A percentile compares a stretch with the other conserved stretches of the same genome.
Evolutionary conservation across 2,888 invertebrate genomes (phyloP).

Genomic region (Drosophila birchii): DNA sequence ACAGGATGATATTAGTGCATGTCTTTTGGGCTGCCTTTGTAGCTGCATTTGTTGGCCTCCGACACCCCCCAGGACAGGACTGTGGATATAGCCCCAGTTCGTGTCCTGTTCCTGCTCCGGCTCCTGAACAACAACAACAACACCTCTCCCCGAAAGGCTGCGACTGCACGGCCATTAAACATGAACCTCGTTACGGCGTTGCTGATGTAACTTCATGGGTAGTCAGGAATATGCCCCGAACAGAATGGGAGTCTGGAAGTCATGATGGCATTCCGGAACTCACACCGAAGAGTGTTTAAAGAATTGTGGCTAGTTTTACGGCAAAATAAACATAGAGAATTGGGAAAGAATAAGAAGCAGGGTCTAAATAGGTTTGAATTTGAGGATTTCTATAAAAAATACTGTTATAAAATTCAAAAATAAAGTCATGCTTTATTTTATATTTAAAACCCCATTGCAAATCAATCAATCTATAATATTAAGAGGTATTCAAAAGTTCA

Average conservation of each 20-base stretch:
- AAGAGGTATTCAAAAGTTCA: constrained; percentile 7
- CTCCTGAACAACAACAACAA: constrained; percentile 37
- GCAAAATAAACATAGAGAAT: neutral
- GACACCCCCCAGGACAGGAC: constrained; percentile 32
- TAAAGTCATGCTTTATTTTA: no score
- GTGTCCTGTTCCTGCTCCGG: constrained; percentile 12
- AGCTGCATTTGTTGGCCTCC: constrained; percentile 58
- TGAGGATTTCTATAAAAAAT: no score
- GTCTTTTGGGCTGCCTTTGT: constrained; percentile 69
- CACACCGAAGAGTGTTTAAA: constrained; percentile 1
- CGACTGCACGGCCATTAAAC: constrained; percentile 76
- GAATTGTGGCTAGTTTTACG: constrained; percentile 15
- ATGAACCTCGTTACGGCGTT: constrained; percentile 78
- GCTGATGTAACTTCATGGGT: constrained; percentile 41
- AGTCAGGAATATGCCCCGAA: constrained; percentile 17
- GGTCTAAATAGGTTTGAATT: no score
- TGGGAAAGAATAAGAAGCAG: no score
- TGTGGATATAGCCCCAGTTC: constrained; percentile 22
- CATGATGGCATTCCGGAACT: constrained; percentile 25
- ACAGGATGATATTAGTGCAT: constrained; percentile 70
- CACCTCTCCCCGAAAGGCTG: constrained; percentile 26
- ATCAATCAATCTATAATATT: neutral
- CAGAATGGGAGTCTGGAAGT: constrained; percentile 31
- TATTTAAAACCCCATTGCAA: neutral
- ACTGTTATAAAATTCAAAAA: no score